A percentile compares a stretch with the other conserved stretches of the same genome.
Evolutionary conservation across 2,797 vertebrate species (phyloP).

Genomic region (Sebastes glaucus): DNA sequence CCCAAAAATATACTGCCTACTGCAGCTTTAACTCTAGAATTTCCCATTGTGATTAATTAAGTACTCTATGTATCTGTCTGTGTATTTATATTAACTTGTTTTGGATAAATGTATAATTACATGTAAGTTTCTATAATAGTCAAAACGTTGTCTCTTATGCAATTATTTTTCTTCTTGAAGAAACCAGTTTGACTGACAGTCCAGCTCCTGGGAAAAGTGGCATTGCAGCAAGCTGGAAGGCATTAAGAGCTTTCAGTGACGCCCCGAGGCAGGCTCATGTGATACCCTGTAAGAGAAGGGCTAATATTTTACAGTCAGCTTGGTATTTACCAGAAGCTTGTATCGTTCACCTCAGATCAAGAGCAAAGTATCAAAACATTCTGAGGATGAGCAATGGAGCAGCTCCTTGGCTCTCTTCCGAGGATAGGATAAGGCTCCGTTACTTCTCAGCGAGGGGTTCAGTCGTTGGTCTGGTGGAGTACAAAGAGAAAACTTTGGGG

Average conservation of each 20-base stretch:
- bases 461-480: constrained; percentile 34
- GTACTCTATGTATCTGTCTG: neutral
- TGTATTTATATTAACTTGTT: neutral
- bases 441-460: constrained; percentile 32
- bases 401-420: constrained; percentile 41
- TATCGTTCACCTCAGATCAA: constrained; percentile 68
- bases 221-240: constrained; percentile 51
- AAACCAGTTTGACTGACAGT: constrained; percentile 69
- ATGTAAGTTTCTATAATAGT: neutral
- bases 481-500: neutral
- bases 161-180: neutral
- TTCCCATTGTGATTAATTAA: neutral
- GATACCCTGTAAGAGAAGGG: constrained; percentile 64
- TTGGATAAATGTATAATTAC: neutral
- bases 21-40: neutral
- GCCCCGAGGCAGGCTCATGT: constrained; percentile 67
- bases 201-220: constrained; percentile 70
- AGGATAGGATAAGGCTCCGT: constrained; percentile 38
- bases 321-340: constrained; percentile 74
- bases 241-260: constrained; percentile 73
- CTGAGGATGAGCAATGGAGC: constrained; percentile 60
- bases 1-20: too few species aligned
- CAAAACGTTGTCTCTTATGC: neutral
- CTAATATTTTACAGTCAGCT: constrained; percentile 71
- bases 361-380: constrained; percentile 70